Base-by-base conservation (phyloP, 2,888 invertebrate genomes). In the Heliconius cydno region DNA sequence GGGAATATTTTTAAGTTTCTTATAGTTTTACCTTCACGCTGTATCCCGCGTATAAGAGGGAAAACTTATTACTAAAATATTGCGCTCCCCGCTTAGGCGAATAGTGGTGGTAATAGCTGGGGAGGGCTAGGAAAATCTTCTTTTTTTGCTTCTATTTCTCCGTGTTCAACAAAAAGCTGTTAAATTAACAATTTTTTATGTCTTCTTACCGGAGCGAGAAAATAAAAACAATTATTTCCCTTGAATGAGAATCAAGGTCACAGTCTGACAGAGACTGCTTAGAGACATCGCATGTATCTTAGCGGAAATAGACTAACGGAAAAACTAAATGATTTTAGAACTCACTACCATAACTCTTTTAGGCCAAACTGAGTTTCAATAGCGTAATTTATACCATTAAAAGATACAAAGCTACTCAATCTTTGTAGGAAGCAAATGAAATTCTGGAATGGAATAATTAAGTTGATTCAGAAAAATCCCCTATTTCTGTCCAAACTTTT, bases 371-470 rank as follows among this genome's bases (percentile, higher is more conserved):
- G 65, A 15, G 2, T 28, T 19, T 15, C 28, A 28, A 28, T 15
- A 65, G 28, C 28, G 19, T 28, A 28, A 65, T 65, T 28, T 65
- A 65, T 30, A 28, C 65, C 25, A 30, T 65, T 28, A 28, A 65
- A 65, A 65, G 65, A 28, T 65, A 65, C 65, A 65, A 65, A 5
- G 65, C 28, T 28, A 65, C 15, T 65, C 65, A 28, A 65, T 65
- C 65, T 65, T 28, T 28, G 25, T 65, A 65, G 28, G 28, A 65
- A 65, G 65, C 15, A 65, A 65, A 65, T 65, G 65, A 65, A 30
- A 65, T 28, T 28, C 28, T 65, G 28, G 65, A 28, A 65, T 28
- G 28, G 65, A 65, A 65, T 65, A 65, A 65, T 65, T 65, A 65
- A 65, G 28, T 28, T 28, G 65, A 65, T 30, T 65, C 28, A 28